phyloP scores from a whole-genome alignment of 2,113 vertebrate genomes.

The Macrotis lagotis region DNA sequence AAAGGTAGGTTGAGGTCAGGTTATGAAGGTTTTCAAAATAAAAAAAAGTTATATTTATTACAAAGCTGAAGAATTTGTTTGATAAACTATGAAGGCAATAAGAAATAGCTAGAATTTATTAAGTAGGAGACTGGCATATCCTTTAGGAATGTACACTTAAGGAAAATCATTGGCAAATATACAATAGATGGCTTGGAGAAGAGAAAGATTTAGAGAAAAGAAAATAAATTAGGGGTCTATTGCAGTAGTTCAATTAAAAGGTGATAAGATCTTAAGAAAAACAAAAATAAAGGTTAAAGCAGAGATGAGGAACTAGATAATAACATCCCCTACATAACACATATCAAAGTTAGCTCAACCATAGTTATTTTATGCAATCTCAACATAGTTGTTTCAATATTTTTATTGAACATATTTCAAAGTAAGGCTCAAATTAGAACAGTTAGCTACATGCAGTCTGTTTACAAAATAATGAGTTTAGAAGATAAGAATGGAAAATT shows the following conservation, averaged over 20 bases:
- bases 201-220: not conserved
- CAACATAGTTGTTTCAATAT: slow-evolving; percentile 68
- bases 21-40: not conserved
- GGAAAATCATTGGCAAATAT: not conserved
- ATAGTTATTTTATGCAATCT: slow-evolving; percentile 60
- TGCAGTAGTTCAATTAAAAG: not conserved
- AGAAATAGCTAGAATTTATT: not conserved
- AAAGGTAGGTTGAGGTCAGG: not conserved
- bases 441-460: slow-evolving; percentile 65
- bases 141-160: not conserved
- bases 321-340: slow-evolving; percentile 7
- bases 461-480: slow-evolving; percentile 78
- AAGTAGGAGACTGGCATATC: not conserved
- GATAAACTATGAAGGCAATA: not conserved
- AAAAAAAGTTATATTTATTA: not conserved
- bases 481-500: slow-evolving; percentile 68
- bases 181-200: not conserved
- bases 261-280: not conserved
- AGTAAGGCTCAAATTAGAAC: slow-evolving; percentile 69
- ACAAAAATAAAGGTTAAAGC: not conserved
- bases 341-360: slow-evolving; percentile 57
- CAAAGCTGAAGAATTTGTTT: not conserved
- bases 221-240: not conserved
- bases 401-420: slow-evolving; percentile 75
- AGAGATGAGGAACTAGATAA: not conserved